Percentiles rank a stretch among this genome's conserved stretches.
Conservation (phyloP, 2,888 invertebrate species). For the Podabrus alpinus region DNA sequence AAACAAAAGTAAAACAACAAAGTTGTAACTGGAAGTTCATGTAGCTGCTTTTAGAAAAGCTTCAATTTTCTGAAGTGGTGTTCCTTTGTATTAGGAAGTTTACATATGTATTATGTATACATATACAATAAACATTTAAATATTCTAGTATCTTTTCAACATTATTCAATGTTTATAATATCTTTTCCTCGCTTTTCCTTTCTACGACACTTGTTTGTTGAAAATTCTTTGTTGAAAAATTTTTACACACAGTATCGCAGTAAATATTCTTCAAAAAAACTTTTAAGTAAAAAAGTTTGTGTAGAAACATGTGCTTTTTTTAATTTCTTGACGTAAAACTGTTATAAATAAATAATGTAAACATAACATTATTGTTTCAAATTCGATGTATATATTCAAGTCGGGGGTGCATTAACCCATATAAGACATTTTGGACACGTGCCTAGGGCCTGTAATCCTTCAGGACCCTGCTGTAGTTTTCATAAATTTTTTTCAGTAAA, state of each 20-base stretch:
- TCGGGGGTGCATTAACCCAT: too few relatives aligned
- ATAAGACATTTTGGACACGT: too few relatives aligned
- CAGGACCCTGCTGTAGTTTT: too few relatives aligned
- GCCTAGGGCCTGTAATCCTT: too few relatives aligned
- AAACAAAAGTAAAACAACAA: neutral
- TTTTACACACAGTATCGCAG: neutral
- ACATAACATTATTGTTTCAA: too few relatives aligned
- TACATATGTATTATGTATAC: neutral
- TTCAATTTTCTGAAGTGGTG: neutral
- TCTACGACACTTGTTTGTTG: neutral
- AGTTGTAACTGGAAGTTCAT: neutral
- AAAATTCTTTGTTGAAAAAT: neutral
- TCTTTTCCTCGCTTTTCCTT: neutral
- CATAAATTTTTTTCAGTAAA: too few relatives aligned
- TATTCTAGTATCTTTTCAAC: neutral
- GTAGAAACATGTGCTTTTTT: neutral
- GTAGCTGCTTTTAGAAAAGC: neutral
- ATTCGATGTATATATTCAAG: too few relatives aligned
- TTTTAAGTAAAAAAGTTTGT: neutral
- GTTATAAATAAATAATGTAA: too few relatives aligned
- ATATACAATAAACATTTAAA: neutral
- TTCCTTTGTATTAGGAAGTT: neutral
- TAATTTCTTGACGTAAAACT: neutral
- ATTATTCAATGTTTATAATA: neutral
- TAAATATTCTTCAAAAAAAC: neutral